phyloP scores from a whole-genome alignment of 2,113 vertebrate species.

The Peromyscus leucopus region DNA sequence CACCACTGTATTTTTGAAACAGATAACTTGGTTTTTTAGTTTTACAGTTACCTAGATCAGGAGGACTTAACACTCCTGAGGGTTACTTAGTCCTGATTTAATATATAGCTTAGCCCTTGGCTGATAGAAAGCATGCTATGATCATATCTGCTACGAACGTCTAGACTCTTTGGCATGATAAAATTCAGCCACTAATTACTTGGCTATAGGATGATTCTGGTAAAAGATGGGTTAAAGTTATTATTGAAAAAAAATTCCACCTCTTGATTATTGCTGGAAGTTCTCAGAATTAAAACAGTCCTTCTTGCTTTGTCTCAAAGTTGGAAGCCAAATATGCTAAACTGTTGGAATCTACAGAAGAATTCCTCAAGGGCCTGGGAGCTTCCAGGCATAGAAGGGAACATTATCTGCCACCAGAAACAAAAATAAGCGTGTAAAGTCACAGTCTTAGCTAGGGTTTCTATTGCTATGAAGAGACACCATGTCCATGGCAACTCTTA shows the following conservation, averaged over 20 bases:
- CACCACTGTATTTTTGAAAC: neutral
- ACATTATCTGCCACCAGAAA: conserved; percentile 56
- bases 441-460: no score
- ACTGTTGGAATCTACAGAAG: conserved; percentile 34
- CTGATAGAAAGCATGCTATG: neutral
- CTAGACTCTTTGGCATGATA: conserved; percentile 40
- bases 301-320: conserved; percentile 22
- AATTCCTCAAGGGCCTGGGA: conserved; percentile 14
- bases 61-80: neutral
- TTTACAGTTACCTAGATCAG: neutral
- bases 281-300: conserved; percentile 68
- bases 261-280: conserved; percentile 28
- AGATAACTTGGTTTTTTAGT: neutral
- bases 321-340: conserved; percentile 52
- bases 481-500: no score
- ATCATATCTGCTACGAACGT: neutral
- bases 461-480: no score
- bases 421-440: conserved; percentile 63
- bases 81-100: neutral
- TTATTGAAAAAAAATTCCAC: conserved; percentile 58
- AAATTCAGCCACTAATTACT: conserved; percentile 71
- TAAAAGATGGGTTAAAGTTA: conserved; percentile 74
- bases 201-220: conserved; percentile 50
- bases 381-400: conserved; percentile 1
- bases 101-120: neutral